These are phyloP conservation scores for Alligator sinensis DNA, from an alignment of 2,113 vertebrate species.

Conservation along the genomic window DNA sequence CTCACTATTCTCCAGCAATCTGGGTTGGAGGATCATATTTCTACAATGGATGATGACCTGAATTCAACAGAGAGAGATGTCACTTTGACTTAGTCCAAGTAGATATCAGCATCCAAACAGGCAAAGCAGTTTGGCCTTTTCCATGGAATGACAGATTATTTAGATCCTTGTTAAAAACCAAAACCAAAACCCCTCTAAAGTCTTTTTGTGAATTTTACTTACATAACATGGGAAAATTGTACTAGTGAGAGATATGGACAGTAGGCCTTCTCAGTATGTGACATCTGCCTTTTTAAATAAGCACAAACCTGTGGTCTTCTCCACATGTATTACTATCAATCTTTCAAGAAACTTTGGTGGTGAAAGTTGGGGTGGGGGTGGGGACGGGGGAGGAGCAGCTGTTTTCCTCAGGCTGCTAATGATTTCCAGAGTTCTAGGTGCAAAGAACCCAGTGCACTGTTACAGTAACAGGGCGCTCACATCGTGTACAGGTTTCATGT, in stretches of 20 bases:
- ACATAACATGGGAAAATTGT: neutral
- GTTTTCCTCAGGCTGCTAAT: neutral
- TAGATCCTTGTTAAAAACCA: neutral
- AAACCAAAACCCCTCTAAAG: neutral
- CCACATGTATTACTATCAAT: neutral
- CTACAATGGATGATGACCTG: neutral
- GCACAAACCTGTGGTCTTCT: neutral
- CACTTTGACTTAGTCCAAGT: conserved; percentile 4
- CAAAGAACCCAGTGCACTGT: neutral
- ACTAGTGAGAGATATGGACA: neutral
- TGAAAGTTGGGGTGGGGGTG: accelerated
- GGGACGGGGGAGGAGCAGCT: neutral
- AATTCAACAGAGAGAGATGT: conserved; percentile 1
- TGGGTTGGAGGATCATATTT: neutral
- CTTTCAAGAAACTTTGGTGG: neutral
- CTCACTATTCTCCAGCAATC: neutral
- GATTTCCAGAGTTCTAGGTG: neutral
- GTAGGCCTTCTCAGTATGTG: neutral
- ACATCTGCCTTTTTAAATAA: neutral
- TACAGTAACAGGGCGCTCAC: accelerated
- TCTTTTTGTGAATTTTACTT: neutral
- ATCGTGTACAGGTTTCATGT: neutral
- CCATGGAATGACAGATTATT: accelerated
- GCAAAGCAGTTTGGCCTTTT: neutral
- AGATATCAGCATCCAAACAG: neutral